phyloP scores from a whole-genome alignment of 2,797 vertebrate genomes.

The Carduelis carduelis region DNA sequence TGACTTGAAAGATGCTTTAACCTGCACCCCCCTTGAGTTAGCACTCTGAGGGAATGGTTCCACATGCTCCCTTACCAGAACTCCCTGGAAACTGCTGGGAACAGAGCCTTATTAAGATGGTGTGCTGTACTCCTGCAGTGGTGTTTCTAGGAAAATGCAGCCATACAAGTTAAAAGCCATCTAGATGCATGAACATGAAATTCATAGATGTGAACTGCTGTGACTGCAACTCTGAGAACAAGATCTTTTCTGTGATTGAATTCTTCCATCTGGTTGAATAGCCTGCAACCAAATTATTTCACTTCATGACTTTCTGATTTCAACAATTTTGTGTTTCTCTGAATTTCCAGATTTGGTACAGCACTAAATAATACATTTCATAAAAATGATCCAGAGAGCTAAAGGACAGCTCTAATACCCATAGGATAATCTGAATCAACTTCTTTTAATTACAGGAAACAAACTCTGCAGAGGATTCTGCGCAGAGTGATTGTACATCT shows the following conservation, averaged over 20 bases:
- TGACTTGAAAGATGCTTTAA: neutral
- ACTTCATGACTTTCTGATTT: neutral
- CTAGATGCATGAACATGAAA: neutral
- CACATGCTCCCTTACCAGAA: neutral
- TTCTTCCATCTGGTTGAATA: neutral
- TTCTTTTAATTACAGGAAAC: neutral
- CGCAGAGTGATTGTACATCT: neutral
- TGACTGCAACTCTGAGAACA: neutral
- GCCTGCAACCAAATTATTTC: neutral
- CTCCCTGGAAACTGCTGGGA: neutral
- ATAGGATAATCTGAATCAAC: neutral
- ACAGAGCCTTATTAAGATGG: neutral
- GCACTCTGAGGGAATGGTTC: neutral
- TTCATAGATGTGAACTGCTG: neutral
- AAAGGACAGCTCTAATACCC: neutral
- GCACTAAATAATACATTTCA: neutral
- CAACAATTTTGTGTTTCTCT: neutral
- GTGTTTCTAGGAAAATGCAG: neutral
- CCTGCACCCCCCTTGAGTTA: neutral
- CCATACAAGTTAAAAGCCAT: neutral
- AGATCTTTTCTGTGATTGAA: neutral
- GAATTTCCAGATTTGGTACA: neutral
- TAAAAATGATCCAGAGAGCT: neutral
- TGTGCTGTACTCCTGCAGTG: neutral
- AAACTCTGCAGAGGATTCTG: neutral